Base-by-base conservation (phyloP, 2,113 vertebrate species). In the Chaetodon auriga region DNA sequence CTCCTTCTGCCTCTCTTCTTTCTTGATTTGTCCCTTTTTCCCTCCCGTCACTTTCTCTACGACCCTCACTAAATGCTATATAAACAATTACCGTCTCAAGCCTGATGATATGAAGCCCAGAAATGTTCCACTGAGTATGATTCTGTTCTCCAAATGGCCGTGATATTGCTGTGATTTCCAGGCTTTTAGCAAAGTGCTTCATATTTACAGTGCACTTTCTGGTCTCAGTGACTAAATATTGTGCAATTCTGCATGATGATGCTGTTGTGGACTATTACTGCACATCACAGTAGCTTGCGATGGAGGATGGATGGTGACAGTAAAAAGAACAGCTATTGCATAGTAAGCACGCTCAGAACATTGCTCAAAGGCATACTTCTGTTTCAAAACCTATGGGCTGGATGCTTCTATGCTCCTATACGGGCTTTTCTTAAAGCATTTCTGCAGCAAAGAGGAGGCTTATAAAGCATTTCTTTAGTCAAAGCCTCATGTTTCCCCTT, bases 201-300 rank as follows among this genome's bases (percentile, higher is more conserved):
- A n/a, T 78, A 68, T 84, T 84, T 88, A 84, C 78, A 73, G 36
- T 58, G 64, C 41, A 84, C 70, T 82, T 51, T 80, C 74, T 62
- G 43, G 7, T 64, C 54, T 55, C 61, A 83, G 78, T 83, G 35
- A 73, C 77, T 76, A 75, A 91, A 84, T 72, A 78, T 80, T 80
- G 63, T 49, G 45, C 12, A 74, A 16, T 83, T 81, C 25, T 53
- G 45, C 18, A 30, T 72, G 21, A 63, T 61, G 58, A 61, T 82
- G 38, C 58, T 16, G 1, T 38, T 38, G 18, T 53, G 62, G 48
- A 68, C 21, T 57, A 68, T 82, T 77, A 66, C 45, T 80, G 35
- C 38, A 43, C 51, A 76, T 49, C 2, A 1, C 55, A 62, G 73
- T 16, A 23, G 51, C 45, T 74, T 51, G 21, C 45, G 41, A 14